These are phyloP conservation scores for Petrolisthes manimaculis DNA, from an alignment of 2,888 invertebrate genomes.

Conservation along the genomic window DNA sequence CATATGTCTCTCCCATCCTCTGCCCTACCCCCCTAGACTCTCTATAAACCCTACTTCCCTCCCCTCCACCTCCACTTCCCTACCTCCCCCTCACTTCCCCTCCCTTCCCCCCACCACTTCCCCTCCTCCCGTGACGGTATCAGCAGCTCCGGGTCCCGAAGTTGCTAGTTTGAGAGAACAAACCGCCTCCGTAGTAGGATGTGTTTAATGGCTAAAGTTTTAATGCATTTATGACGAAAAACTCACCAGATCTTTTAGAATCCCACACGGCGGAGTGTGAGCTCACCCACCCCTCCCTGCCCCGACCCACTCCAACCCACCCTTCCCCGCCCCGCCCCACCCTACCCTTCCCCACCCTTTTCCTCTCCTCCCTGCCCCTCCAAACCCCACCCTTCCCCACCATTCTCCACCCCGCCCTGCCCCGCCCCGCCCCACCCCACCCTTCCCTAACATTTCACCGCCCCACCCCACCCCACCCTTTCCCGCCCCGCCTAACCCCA, in stretches of 20 bases:
- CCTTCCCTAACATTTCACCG: background rate
- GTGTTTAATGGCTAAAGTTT: slow-evolving; percentile 59
- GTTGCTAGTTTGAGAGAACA: slow-evolving; percentile 55
- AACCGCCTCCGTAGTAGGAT: slow-evolving; percentile 54
- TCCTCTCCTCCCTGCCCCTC: background rate
- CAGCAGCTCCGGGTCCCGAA: slow-evolving; percentile 17
- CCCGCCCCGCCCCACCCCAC: background rate
- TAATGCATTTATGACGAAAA: slow-evolving; percentile 61
- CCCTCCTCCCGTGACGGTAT: slow-evolving; percentile 5
- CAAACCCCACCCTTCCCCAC: background rate
- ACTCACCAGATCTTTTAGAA: slow-evolving; percentile 58
- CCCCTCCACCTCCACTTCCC: background rate
- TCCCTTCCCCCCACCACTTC: background rate
- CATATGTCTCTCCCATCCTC: background rate
- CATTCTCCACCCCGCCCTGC: background rate
- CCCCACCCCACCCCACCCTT: background rate
- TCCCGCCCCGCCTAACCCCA: background rate
- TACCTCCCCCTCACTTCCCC: background rate
- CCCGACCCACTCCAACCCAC: background rate
- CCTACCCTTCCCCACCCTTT: background rate
- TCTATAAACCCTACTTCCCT: background rate
- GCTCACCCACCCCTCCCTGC: background rate
- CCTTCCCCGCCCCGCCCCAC: background rate
- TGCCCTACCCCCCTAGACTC: background rate
- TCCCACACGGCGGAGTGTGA: slow-evolving; percentile 40